phyloP scores from a whole-genome alignment of 2,113 vertebrate species.

The Megaptera novaeangliae region DNA sequence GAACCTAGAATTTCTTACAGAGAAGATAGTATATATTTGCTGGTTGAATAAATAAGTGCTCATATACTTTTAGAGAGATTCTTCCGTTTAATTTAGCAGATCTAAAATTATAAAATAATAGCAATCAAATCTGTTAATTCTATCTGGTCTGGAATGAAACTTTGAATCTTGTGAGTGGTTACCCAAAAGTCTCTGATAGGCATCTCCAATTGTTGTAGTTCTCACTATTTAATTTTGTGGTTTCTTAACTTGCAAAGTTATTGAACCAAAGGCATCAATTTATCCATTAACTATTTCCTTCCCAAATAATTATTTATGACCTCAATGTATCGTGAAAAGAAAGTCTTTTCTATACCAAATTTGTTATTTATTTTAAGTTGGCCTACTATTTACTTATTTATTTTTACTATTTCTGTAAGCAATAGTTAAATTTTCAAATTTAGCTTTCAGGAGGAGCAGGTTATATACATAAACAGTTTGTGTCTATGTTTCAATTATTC shows the following conservation, averaged over 20 bases:
- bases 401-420: background rate
- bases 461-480: background rate
- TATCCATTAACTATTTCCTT: background rate
- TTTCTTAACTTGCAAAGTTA: background rate
- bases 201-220: background rate
- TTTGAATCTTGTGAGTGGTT: background rate
- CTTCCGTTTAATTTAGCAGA: constrained; percentile 2
- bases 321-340: background rate
- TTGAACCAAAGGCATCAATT: background rate
- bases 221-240: constrained; percentile 16
- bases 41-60: background rate
- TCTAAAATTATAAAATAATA: constrained; percentile 24
- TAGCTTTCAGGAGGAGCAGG: background rate
- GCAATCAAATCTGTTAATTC: background rate
- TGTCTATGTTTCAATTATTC: background rate
- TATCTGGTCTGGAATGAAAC: background rate
- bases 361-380: background rate
- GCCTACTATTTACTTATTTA: background rate
- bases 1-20: background rate
- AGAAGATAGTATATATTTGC: background rate
- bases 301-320: background rate
- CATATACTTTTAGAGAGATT: constrained; percentile 17
- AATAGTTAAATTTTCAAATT: background rate
- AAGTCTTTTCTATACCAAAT: background rate
- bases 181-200: background rate